phyloP scores from a whole-genome alignment of 2,888 invertebrate genomes.

The Hyposoter dolosus region DNA sequence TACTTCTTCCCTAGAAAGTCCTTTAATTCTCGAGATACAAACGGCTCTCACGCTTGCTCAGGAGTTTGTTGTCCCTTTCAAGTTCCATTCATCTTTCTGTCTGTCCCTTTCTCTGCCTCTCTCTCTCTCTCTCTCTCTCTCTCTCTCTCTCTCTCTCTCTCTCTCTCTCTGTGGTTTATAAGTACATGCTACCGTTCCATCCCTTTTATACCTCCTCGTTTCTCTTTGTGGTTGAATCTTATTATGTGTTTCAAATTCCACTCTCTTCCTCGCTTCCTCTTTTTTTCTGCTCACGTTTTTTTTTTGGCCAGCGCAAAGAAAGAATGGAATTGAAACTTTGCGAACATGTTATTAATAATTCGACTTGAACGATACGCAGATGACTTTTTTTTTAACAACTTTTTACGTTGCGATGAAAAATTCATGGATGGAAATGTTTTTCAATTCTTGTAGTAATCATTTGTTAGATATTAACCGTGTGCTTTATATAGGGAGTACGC shows the following conservation, averaged over 20 bases:
- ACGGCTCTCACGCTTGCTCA: constrained; percentile 76
- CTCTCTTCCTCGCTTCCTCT: neutral
- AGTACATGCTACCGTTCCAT: constrained; percentile 35
- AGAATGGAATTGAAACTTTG: neutral
- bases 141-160: constrained; percentile 61
- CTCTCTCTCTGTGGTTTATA: constrained; percentile 26
- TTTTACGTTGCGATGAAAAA: neutral
- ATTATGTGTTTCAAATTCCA: constrained; percentile 21
- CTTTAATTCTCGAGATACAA: constrained; percentile 38
- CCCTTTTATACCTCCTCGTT: constrained; percentile 23
- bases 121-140: constrained; percentile 65
- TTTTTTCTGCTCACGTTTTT: neutral
- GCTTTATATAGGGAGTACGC: neutral
- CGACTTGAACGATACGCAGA: neutral
- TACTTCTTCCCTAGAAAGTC: constrained; percentile 23
- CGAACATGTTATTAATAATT: neutral
- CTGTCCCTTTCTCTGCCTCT: constrained; percentile 65
- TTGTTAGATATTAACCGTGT: neutral
- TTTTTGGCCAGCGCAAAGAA: neutral
- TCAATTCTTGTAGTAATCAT: neutral
- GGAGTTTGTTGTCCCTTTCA: constrained; percentile 74
- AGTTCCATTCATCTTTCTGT: constrained; percentile 73
- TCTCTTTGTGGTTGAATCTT: constrained; percentile 54
- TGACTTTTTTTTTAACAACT: neutral
- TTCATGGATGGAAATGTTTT: neutral